phyloP scores from a whole-genome alignment of 1,140 invertebrate genomes.

The Philotrypesis tridentata region DNA sequence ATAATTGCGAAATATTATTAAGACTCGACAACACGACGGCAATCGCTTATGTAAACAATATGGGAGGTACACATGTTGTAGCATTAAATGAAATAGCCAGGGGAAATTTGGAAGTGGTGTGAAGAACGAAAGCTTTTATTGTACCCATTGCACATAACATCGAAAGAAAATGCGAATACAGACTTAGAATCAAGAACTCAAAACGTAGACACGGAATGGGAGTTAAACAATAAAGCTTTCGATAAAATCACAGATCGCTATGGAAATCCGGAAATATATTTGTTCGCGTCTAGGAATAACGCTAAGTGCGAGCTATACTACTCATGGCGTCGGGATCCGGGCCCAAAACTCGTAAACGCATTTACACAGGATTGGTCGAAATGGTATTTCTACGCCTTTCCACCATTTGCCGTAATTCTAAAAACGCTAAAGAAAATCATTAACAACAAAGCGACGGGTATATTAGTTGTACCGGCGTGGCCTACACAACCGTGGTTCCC shows the following conservation, averaged over 20 bases:
- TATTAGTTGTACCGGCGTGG: slow-evolving; percentile 8
- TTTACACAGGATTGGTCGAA: slow-evolving; percentile 11
- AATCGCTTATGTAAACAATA: no score
- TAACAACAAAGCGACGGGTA: background rate
- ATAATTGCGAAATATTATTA: background rate
- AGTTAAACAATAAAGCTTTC: slow-evolving; percentile 30
- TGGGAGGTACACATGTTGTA: no score
- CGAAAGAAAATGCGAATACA: no score
- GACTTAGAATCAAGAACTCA: no score
- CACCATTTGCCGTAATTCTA: slow-evolving; percentile 35
- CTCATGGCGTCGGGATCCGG: slow-evolving; percentile 8
- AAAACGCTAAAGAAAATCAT: background rate
- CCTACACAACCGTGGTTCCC: slow-evolving; percentile 7
- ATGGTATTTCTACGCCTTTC: slow-evolving; percentile 40
- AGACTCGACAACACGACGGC: background rate
- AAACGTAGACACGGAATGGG: no score
- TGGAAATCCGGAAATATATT: background rate
- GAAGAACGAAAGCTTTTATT: no score
- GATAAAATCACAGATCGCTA: slow-evolving; percentile 31
- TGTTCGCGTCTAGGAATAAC: slow-evolving; percentile 1
- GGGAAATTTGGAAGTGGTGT: no score
- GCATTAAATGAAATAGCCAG: no score
- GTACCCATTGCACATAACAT: no score
- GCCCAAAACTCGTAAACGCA: background rate
- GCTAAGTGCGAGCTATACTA: background rate